These are phyloP conservation scores for Sciurus carolinensis DNA, from an alignment of 2,797 vertebrate species.

Conservation along the genomic window DNA sequence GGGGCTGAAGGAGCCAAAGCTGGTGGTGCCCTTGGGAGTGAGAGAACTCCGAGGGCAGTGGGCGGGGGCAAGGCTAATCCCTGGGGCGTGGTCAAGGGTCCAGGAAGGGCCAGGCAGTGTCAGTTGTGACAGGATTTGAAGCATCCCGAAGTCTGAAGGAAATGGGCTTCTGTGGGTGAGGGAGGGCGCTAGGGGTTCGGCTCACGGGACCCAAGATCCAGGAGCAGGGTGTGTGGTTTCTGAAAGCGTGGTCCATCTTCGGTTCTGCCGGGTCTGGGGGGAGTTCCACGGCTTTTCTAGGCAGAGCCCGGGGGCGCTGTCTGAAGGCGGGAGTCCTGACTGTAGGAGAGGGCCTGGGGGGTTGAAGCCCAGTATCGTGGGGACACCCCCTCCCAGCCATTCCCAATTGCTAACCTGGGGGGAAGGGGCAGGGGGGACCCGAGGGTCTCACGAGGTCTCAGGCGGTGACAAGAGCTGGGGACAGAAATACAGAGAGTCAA, in stretches of 20 bases:
- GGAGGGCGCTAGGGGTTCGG: neutral
- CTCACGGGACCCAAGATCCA: neutral
- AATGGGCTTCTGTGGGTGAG: neutral
- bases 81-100: neutral
- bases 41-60: neutral
- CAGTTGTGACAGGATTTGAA: neutral
- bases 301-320: neutral
- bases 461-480: slow-evolving; percentile 89
- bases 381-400: slow-evolving; percentile 75
- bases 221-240: neutral
- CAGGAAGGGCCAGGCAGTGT: neutral
- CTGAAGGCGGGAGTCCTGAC: neutral
- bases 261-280: neutral
- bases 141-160: slow-evolving; percentile 62
- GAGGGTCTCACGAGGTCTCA: slow-evolving; percentile 87
- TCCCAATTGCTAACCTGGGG: slow-evolving; percentile 86
- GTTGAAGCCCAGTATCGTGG: neutral
- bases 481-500: slow-evolving; percentile 87
- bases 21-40: neutral
- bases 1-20: neutral
- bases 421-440: slow-evolving; percentile 83
- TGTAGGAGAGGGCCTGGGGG: neutral
- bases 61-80: neutral
- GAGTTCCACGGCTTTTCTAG: neutral
- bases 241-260: neutral